Conservation (phyloP, 37 sponge, comb jelly and placozoan genomes). For the Amphimedon queenslandica region DNA sequence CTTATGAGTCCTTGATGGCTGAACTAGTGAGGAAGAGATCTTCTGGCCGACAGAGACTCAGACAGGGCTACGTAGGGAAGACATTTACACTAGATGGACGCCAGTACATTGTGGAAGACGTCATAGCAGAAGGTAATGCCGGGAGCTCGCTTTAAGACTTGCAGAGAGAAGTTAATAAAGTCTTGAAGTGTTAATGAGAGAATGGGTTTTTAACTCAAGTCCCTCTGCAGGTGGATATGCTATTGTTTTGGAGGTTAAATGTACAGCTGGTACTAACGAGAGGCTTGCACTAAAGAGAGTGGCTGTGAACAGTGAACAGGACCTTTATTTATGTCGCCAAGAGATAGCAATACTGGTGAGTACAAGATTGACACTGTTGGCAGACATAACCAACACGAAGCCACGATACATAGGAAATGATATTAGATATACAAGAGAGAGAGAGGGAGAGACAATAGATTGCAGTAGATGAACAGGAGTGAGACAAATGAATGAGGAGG, state of each 20-base stretch:
- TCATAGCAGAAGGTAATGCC: constrained; percentile 88
- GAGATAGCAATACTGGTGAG: constrained; percentile 88
- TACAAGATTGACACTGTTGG: too few relatives aligned
- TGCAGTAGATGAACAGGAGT: background rate
- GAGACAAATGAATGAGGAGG: background rate
- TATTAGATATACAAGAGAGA: background rate
- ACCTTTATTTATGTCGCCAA: constrained; percentile 66
- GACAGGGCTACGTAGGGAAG: constrained; percentile 32
- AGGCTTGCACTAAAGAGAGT: constrained; percentile 78
- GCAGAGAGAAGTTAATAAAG: background rate
- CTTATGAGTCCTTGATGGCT: background rate
- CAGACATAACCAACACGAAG: too few relatives aligned
- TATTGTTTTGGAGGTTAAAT: constrained; percentile 64
- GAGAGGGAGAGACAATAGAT: too few relatives aligned
- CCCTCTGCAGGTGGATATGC: constrained; percentile 76
- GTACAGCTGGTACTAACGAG: constrained; percentile 12
- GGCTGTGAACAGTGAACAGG: constrained; percentile 77
- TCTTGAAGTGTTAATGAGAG: background rate
- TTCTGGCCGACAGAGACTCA: background rate
- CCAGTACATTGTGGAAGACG: constrained; percentile 43
- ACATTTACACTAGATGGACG: constrained; percentile 16
- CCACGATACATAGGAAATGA: too few relatives aligned
- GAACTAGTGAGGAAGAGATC: background rate
- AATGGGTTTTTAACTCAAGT: background rate
- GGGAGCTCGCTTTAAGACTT: background rate